Base-by-base conservation (phyloP, 2,113 vertebrate species). In the Muscicapa adusta region DNA sequence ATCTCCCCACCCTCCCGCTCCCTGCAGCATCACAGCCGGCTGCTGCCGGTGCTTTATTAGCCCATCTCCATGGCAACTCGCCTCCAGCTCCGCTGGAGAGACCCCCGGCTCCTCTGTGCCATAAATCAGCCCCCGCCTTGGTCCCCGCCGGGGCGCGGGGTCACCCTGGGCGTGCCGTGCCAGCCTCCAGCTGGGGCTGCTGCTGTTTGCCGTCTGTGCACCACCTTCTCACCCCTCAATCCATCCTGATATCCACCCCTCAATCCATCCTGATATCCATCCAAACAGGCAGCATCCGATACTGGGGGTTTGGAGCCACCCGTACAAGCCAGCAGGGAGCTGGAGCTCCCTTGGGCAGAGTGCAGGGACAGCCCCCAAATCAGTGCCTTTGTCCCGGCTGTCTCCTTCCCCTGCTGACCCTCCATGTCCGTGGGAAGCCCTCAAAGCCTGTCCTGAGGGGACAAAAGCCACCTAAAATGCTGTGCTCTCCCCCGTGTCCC, bases 1-100 rank as follows among this genome's bases (percentile, higher is more conserved):
- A 89, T 80, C 68, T 86, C 75, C 63, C 18, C 48, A 28, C 48
- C 43, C 34, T 0, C 36, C 51, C 1, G 5, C 54, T 97, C 81
- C 43, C 57, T 92, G 79, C 60, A 85, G 82, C 58, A 4, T 91
- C 96, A 90, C 92, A 95, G 88, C 68, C 1, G 12, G 89, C 95
- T 68, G 92, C 83, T 87, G 82, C 78, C 57, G 70, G 33, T 85
- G 93, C 74, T 91, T 95, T 93, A 96, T 97, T 96, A 97, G 93
- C 91, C 88, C 50, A 94, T 97, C 95, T 96, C 94, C 95, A 97
- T 96, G 77, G 94, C 93, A 98, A 97, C 94, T 75, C 47, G 70
- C 92, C 93, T 94, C 87, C 91, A 66, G 95, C 85, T 96, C 84
- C 85, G 65, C 92, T 91, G 1, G 66, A 93, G 89, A 96, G 92